A percentile compares a stretch with the other conserved stretches of the same genome.
phyloP scores from a whole-genome alignment of 2,888 invertebrate genomes.

The Andrena chrysosceles region DNA sequence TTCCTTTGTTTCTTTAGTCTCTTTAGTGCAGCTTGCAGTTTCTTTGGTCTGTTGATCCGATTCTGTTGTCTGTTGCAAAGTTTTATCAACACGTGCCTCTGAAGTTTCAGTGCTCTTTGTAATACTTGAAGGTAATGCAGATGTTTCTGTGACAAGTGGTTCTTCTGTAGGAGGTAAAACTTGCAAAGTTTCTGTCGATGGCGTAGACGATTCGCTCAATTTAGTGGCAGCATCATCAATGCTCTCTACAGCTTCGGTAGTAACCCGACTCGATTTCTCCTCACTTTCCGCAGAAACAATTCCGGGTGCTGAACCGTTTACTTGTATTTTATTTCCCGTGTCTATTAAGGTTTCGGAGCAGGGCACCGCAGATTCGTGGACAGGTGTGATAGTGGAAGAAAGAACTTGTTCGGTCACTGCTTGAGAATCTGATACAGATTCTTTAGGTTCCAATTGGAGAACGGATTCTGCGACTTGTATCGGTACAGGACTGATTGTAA shows the following conservation, averaged over 20 bases:
- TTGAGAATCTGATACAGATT: constrained; percentile 77
- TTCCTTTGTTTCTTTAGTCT: constrained; percentile 10
- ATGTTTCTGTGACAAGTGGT: neutral
- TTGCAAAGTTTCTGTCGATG: constrained; percentile 3
- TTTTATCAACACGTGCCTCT: constrained; percentile 1
- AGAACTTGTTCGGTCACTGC: constrained; percentile 76
- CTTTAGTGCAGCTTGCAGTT: neutral
- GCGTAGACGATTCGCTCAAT: constrained; percentile 14
- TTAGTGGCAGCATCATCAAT: constrained; percentile 22
- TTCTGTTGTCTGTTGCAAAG: neutral
- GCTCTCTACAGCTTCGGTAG: neutral
- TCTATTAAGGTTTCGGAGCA: constrained; percentile 28
- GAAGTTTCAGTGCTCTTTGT: neutral
- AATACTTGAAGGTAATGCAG: constrained; percentile 8
- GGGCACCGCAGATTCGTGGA: constrained; percentile 76
- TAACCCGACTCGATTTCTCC: neutral
- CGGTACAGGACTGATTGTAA: constrained; percentile 76
- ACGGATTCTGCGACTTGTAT: constrained; percentile 83
- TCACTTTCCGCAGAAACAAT: neutral
- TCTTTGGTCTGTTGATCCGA: constrained; percentile 12
- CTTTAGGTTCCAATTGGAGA: constrained; percentile 80
- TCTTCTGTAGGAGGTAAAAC: constrained; percentile 9
- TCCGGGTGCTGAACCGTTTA: constrained; percentile 37
- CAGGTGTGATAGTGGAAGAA: constrained; percentile 76
- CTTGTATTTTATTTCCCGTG: constrained; percentile 24